phyloP scores from a whole-genome alignment of 1,140 invertebrate genomes.

The Drosophila lacertosa region DNA sequence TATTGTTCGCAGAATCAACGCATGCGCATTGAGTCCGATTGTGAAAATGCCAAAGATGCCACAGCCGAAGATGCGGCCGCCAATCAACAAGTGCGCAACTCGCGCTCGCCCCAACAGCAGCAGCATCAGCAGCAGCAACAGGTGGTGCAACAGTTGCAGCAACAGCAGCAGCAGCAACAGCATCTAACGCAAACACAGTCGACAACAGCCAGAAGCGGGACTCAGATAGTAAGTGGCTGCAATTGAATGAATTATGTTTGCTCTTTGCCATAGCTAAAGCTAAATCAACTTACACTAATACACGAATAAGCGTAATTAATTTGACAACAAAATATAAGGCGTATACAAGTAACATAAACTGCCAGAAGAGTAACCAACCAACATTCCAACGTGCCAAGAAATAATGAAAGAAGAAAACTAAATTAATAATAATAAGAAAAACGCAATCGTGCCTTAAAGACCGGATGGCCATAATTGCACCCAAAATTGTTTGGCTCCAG shows the following conservation, averaged over 20 bases:
- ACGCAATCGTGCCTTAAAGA: slow-evolving; percentile 1
- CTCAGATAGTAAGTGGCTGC: slow-evolving; percentile 75
- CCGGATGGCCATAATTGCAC: slow-evolving; percentile 26
- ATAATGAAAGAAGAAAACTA: background rate
- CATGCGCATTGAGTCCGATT: slow-evolving; percentile 78
- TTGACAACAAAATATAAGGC: background rate
- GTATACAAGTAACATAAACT: background rate
- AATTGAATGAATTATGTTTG: slow-evolving; percentile 58
- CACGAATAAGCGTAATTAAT: background rate
- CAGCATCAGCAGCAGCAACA: slow-evolving; percentile 48
- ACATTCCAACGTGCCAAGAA: slow-evolving; percentile 8
- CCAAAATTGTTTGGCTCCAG: slow-evolving; percentile 3
- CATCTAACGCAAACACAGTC: slow-evolving; percentile 54
- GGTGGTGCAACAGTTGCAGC: slow-evolving; percentile 26
- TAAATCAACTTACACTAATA: slow-evolving; percentile 30
- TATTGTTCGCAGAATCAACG: slow-evolving; percentile 77
- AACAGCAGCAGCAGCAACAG: slow-evolving; percentile 43
- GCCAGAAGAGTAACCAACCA: background rate
- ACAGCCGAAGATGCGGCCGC: slow-evolving; percentile 32
- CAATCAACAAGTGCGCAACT: slow-evolving; percentile 38
- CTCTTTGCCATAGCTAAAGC: slow-evolving; percentile 20
- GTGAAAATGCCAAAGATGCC: slow-evolving; percentile 67
- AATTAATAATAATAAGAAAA: slow-evolving; percentile 1
- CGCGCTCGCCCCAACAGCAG: slow-evolving; percentile 55
- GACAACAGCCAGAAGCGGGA: slow-evolving; percentile 59